Base-by-base conservation (phyloP, 2,113 vertebrate species). In the Todiramphus chloris region DNA sequence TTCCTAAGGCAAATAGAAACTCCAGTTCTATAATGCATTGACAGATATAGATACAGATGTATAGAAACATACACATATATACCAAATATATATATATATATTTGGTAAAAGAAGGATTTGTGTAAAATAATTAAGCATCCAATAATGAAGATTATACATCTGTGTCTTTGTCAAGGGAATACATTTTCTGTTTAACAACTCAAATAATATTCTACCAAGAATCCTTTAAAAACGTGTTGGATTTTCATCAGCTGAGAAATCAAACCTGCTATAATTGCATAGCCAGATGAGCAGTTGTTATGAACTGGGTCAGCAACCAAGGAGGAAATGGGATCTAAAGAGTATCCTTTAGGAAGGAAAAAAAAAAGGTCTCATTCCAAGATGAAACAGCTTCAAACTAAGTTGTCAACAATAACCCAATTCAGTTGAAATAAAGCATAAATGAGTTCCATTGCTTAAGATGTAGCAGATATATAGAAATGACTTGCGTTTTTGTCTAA, bases 401-500 rank as follows among this genome's bases (percentile, higher is more conserved):
- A 92, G 75, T 68, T 92, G 68, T 73, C 81, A 94, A 67, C 3
- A 6, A 80, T 68, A 93, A 94, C 85, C 50, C 4, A 3, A 92
- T 56, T 90, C 67, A 86, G 83, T 89, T 56, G 70, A 94, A 93
- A 94, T 87, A 90, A 89, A 83, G 72, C 27, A 87, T 59, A 96
- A 96, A 68, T 59, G 28, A 90, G 67, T 63, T 96, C 46, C 11
- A 4, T 70, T 76, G 66, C 72, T 27, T 84, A 85, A 72, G 80
- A 96, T 87, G 78, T 12, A 92, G 59, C 58, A 91, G 95, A 94
- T 27, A 93, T 19, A 94, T 83, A 86, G 92, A 93, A 87, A 83
- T 95, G 35, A 94, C 60, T 97, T 92, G 39, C 28, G 63, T 70
- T 89, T 75, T 96, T 98, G 96, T 97, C 96, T 96, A 91, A 72